A percentile compares a stretch with the other conserved stretches of the same genome.
Evolutionary conservation across 2,797 vertebrate genomes (phyloP).

Genomic region (Balearica regulorum): DNA sequence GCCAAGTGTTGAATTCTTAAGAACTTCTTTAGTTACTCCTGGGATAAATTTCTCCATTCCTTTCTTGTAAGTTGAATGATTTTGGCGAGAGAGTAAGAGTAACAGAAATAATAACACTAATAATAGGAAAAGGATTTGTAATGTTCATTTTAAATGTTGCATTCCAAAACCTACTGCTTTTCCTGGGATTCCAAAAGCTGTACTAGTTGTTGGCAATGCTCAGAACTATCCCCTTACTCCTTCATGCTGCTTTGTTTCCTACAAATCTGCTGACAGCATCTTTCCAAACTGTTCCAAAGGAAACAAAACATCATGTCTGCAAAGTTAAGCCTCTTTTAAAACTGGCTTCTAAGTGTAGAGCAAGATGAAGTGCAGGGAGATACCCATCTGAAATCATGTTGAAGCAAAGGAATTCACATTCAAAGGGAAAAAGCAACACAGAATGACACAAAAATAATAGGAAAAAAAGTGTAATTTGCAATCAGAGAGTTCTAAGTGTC

Average conservation of each 20-base stretch:
- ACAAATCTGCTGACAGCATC: constrained; percentile 50
- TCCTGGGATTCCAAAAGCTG: constrained; percentile 37
- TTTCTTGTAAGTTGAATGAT: constrained; percentile 1
- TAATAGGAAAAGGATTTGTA: constrained; percentile 27
- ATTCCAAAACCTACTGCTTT: constrained; percentile 54
- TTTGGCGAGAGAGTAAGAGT: background rate
- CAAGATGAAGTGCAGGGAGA: background rate
- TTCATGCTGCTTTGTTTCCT: constrained; percentile 41
- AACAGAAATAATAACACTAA: constrained; percentile 31
- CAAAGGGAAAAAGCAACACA: background rate
- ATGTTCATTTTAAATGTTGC: constrained; percentile 37
- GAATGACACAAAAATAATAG: background rate
- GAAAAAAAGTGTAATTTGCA: background rate
- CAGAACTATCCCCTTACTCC: constrained; percentile 6
- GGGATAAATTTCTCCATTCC: background rate
- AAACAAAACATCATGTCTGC: constrained; percentile 30
- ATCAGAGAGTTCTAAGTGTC: background rate
- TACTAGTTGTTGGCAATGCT: constrained; percentile 37
- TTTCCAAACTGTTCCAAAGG: constrained; percentile 54
- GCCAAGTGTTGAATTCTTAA: background rate
- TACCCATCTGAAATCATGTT: background rate
- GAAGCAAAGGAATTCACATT: background rate
- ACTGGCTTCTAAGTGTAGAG: background rate
- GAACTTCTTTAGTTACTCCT: background rate
- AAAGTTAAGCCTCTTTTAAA: constrained; percentile 11